Conservation (phyloP, 2,113 vertebrate species). For the Typhlomys cinereus region DNA sequence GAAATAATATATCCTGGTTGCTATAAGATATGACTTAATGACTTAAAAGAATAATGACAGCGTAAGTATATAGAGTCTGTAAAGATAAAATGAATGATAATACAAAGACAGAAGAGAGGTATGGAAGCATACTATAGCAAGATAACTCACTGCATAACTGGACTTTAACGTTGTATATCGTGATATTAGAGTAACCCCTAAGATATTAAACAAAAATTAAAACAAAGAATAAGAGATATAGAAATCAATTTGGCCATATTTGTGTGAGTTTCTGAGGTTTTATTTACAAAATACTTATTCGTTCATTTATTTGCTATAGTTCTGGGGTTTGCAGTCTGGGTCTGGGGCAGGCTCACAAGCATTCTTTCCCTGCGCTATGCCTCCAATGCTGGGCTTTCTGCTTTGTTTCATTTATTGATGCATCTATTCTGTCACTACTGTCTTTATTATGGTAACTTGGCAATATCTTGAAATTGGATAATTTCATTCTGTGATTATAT, state of each 20-base stretch:
- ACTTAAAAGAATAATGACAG: background rate
- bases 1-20: background rate
- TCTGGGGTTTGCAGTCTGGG: background rate
- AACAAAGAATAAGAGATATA: background rate
- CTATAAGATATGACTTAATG: background rate
- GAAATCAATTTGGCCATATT: background rate
- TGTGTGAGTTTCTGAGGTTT: background rate
- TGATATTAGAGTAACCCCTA: background rate
- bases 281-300: background rate
- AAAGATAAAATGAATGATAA: background rate
- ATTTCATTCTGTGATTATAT: background rate
- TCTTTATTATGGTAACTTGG: background rate
- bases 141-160: background rate
- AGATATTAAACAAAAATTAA: background rate
- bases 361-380: background rate
- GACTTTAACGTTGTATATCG: background rate
- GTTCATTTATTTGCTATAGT: background rate
- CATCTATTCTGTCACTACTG: background rate
- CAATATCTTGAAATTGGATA: background rate
- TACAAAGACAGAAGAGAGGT: background rate
- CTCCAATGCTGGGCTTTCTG: background rate
- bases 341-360: background rate
- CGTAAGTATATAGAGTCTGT: background rate
- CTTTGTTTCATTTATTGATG: background rate
- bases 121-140: background rate